Conservation (phyloP, 2,113 vertebrate genomes). For the Pipra filicauda region DNA sequence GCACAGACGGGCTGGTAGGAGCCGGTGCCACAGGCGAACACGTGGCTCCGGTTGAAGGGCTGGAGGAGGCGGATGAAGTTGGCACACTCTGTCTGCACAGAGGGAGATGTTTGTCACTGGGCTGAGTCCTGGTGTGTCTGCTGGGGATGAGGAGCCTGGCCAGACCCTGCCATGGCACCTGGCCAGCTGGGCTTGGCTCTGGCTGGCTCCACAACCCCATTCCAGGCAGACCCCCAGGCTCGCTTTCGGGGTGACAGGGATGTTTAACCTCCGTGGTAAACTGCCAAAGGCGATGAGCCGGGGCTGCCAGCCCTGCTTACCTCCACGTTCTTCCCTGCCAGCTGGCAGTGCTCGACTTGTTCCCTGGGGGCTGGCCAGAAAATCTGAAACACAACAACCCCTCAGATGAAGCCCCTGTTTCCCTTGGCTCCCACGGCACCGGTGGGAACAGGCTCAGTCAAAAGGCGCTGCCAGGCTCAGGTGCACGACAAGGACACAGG, state of each 20-base stretch:
- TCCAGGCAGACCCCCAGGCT: not conserved
- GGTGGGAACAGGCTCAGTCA: rapidly evolving
- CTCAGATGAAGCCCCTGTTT: not conserved
- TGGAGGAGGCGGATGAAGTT: conserved; percentile 88
- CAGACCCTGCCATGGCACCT: not conserved
- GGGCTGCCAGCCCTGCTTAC: conserved; percentile 50
- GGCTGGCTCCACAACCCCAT: not conserved
- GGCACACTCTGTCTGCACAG: conserved; percentile 80
- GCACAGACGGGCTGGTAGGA: conserved; percentile 85
- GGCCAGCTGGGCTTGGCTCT: not conserved
- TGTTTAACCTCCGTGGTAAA: not conserved
- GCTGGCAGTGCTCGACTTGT: conserved; percentile 79
- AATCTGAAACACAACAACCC: conserved; percentile 74
- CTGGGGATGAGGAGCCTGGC: not conserved
- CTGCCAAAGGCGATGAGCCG: rapidly evolving
- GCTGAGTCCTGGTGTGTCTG: not conserved
- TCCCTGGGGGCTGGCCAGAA: conserved; percentile 81
- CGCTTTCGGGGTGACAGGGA: rapidly evolving
- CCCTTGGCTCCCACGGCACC: rapidly evolving
- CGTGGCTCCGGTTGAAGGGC: conserved; percentile 82
- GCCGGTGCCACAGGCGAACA: conserved; percentile 83
- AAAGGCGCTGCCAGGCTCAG: not conserved
- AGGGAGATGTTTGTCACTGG: not conserved
- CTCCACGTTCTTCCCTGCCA: conserved; percentile 81
- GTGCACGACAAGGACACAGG: rapidly evolving